These are phyloP conservation scores for Eilema depressum DNA, from an alignment of 2,888 invertebrate species.

Conservation along the genomic window DNA sequence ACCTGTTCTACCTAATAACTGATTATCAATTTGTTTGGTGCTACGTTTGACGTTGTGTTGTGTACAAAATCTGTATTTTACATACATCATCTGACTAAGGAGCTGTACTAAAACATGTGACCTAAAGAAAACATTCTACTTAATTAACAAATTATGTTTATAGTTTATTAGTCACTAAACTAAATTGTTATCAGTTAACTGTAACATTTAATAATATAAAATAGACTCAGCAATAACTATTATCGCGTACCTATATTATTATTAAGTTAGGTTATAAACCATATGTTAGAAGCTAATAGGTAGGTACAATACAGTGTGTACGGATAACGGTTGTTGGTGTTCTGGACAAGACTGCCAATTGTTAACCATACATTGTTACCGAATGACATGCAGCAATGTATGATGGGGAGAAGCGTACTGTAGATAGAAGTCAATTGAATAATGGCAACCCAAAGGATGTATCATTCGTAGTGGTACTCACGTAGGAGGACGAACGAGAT, in stretches of 20 bases:
- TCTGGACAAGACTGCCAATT: conserved; percentile 13
- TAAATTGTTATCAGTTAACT: neutral
- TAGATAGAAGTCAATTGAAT: conserved; percentile 78
- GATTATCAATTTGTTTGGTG: neutral
- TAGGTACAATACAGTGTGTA: neutral
- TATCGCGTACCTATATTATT: conserved; percentile 1
- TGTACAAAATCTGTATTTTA: neutral
- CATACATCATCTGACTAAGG: neutral
- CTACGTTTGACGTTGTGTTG: neutral
- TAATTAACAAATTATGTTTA: neutral
- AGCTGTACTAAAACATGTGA: conserved; percentile 15
- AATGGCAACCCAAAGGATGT: conserved; percentile 78
- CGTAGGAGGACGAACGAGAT: conserved; percentile 94
- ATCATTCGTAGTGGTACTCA: conserved; percentile 86
- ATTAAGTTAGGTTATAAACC: conserved; percentile 15
- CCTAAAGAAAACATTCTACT: conserved; percentile 4
- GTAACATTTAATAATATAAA: neutral
- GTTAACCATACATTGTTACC: conserved; percentile 25
- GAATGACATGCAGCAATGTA: conserved; percentile 33
- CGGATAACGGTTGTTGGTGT: conserved; percentile 12
- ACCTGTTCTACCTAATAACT: neutral
- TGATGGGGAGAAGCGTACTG: conserved; percentile 49
- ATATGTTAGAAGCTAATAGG: conserved; percentile 1
- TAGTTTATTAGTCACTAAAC: neutral
- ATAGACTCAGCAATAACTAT: neutral